Evolutionary conservation across 2,113 vertebrate species (phyloP).

Genomic region (Corythornis cristatus): DNA sequence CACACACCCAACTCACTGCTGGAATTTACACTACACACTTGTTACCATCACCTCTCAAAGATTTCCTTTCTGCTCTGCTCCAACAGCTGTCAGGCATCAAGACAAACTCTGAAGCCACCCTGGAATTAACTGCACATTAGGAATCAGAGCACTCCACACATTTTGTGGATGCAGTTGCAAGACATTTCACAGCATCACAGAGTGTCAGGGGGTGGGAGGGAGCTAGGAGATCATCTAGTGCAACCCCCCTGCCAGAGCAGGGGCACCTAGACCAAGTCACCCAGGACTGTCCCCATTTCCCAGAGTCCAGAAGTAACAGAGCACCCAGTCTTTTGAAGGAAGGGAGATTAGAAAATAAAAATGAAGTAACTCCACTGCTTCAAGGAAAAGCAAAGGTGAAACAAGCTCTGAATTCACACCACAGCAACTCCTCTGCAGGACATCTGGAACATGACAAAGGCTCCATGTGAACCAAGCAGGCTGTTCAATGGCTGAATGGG

Average conservation of each 20-base stretch:
- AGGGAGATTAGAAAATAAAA: not conserved
- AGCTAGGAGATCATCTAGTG: too few species aligned
- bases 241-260: too few species aligned
- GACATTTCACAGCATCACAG: too few species aligned
- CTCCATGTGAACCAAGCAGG: not conserved
- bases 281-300: not conserved
- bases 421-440: not conserved
- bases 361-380: not conserved
- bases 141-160: not conserved
- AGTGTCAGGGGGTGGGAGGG: too few species aligned
- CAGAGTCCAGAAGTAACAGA: not conserved
- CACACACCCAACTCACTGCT: not conserved
- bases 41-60: not conserved
- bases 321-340: not conserved
- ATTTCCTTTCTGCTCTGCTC: not conserved
- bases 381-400: not conserved
- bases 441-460: not conserved
- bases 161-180: too few species aligned
- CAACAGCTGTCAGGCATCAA: not conserved
- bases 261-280: too few species aligned
- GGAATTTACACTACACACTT: not conserved
- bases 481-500: not conserved
- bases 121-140: not conserved
- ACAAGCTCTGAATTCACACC: not conserved
- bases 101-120: not conserved